phyloP scores from a whole-genome alignment of 1,140 invertebrate genomes.

The Magallana ariakensis region DNA sequence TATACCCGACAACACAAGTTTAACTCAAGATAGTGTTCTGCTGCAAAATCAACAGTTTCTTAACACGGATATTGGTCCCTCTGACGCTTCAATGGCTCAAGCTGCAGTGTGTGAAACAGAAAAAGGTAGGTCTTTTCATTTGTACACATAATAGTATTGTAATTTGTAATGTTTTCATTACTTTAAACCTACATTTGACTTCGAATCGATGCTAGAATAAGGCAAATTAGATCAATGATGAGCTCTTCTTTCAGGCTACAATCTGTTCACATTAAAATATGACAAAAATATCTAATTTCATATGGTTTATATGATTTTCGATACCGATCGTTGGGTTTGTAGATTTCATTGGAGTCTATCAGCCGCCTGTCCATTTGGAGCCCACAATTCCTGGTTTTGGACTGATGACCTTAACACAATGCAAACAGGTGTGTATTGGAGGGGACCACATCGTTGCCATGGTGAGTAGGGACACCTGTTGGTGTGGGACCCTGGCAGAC shows the following conservation, averaged over 20 bases:
- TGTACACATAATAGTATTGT: no score
- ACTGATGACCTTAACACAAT: slow-evolving; percentile 8
- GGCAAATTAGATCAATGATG: no score
- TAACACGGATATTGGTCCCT: not conserved
- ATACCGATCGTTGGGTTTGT: not conserved
- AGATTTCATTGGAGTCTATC: slow-evolving; percentile 4
- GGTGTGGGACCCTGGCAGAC: not conserved
- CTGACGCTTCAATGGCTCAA: not conserved
- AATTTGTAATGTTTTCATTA: no score
- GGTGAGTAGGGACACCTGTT: not conserved
- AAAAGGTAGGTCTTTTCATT: not conserved
- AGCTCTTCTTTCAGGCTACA: no score
- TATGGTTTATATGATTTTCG: no score
- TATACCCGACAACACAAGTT: not conserved
- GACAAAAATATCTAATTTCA: no score
- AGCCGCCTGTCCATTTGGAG: not conserved
- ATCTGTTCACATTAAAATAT: no score
- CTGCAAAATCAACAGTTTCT: not conserved
- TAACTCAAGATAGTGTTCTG: not conserved
- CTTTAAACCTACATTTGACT: no score
- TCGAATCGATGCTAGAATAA: no score
- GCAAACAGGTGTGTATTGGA: not conserved
- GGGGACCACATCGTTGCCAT: not conserved
- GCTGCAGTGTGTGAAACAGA: slow-evolving; percentile 16
- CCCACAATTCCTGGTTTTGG: not conserved